Evolutionary conservation across 2,888 invertebrate species (phyloP), one percentile per base, ranked within the genome.

Genomic region (Mystacides longicornis): DNA sequence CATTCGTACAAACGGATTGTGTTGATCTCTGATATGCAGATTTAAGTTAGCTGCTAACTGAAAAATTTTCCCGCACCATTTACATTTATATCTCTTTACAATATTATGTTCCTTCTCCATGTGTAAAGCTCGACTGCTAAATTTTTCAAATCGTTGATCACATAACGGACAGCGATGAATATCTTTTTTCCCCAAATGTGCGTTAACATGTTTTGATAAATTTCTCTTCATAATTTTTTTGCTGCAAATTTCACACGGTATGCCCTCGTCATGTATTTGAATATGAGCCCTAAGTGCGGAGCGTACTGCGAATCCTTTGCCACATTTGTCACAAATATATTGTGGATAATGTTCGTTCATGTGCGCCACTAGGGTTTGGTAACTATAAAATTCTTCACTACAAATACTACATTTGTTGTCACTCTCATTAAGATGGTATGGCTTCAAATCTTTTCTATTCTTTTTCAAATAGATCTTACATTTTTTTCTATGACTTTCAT

Each of bases 101-200:
- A 48, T 48, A 23, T 48, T 48, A 18, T 48, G 48, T 23, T 48
- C 48, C 18, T 48, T 48, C 18, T 48, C 48, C 48, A 48, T 48
- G 23, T 48, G 48, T 18, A 23, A 4, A 3, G 48, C 48, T 9
- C 48, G 48, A 23, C 11, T 9, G 48, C 48, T 22, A 18, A 48
- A 48, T 21, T 22, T 48, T 48, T 48, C 23, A 16, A 48, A 48
- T 9, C 23, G 22, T 23, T 48, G 23, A 7, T 23, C 16, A n/a
- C 48, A 48, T 2, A 23, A 4, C 5, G 48, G 48, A 20, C 48
- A 48, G 3, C 23, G 18, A 16, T 23, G 48, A 2, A 23, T 16
- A n/a, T 22, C 23, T n/a, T 48, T 48, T 21, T 48, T 23, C 4
- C 48, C 48, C n/a, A 48, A 21, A 23, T 48, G 48, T 4, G 23